Conservation (phyloP, 2,797 vertebrate genomes). For the Ceryle rudis region DNA sequence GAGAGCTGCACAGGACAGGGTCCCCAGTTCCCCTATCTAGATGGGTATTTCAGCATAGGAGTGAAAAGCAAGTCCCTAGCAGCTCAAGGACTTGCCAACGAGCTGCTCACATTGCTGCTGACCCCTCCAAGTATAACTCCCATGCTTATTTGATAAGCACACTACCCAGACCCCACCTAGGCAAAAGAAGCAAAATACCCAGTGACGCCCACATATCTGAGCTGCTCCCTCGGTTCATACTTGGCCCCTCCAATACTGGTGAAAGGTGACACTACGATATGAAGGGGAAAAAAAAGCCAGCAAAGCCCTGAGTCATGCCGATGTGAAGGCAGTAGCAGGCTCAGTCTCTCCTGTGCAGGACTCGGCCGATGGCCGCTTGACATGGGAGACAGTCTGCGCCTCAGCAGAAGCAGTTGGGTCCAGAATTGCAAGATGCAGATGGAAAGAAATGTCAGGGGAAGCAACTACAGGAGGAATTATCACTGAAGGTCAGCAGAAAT, state of each 20-base stretch:
- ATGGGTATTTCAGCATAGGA: not conserved
- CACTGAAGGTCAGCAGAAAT: not conserved
- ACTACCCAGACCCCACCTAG: not conserved
- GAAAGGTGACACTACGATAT: not conserved
- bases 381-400: not conserved
- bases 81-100: not conserved
- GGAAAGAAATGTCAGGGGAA: not conserved
- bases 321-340: not conserved
- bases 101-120: not conserved
- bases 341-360: not conserved
- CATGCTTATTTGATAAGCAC: not conserved
- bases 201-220: not conserved
- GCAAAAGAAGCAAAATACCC: not conserved
- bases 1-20: not conserved
- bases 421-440: not conserved
- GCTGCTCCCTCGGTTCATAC: not conserved
- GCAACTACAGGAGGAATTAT: fast-evolving
- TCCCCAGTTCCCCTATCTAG: not conserved
- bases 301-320: not conserved
- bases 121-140: not conserved
- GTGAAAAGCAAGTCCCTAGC: not conserved
- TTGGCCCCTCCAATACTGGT: not conserved
- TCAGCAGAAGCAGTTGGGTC: not conserved
- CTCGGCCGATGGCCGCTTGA: not conserved
- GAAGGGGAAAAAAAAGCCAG: not conserved